phyloP scores from a whole-genome alignment of 64 coral and sea anemone species.

The Acropora yongei region DNA sequence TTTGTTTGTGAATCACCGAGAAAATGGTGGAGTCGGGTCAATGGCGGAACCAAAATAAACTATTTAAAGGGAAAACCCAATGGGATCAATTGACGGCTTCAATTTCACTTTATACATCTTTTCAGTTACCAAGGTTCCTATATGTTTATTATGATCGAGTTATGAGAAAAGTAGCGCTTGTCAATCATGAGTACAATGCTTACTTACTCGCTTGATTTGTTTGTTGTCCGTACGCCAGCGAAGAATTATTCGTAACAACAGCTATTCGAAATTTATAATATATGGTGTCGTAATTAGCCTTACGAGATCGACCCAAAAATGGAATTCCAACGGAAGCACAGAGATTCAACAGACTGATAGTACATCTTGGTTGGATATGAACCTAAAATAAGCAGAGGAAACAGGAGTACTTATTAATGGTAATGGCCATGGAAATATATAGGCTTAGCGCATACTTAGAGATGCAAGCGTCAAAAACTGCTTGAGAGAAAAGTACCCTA shows the following conservation, averaged over 20 bases:
- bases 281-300: not conserved
- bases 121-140: no score
- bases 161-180: no score
- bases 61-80: no score
- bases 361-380: not conserved
- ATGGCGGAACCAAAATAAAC: no score
- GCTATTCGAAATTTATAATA: constrained; percentile 14
- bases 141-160: no score
- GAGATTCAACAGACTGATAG: not conserved
- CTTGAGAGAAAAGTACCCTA: no score
- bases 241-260: constrained; percentile 32
- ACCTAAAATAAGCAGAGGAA: not conserved
- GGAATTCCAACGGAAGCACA: not conserved
- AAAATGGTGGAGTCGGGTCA: no score
- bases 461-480: no score
- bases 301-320: not conserved
- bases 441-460: no score
- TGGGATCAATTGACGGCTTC: no score
- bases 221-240: constrained; percentile 14
- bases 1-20: no score
- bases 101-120: no score
- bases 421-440: not conserved
- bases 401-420: not conserved
- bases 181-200: not conserved
- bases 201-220: not conserved